A percentile compares a stretch with the other conserved stretches of the same genome.
Conservation (phyloP, 2,888 invertebrate genomes). For the Torymus auratus region DNA sequence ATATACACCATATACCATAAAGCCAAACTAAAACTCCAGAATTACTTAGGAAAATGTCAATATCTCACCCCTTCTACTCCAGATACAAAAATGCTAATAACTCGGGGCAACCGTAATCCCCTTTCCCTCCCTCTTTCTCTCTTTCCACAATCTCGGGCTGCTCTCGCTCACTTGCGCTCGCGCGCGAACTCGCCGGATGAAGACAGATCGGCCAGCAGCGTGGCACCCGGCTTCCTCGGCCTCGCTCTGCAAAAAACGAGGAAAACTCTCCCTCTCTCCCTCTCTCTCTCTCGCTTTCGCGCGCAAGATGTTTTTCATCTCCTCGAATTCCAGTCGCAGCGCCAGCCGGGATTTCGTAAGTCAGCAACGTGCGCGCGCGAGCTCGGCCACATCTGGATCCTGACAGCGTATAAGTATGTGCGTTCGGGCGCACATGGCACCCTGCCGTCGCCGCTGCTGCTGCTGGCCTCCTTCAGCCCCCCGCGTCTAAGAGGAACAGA, state of each 20-base stretch:
- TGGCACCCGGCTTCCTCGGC: too few species aligned
- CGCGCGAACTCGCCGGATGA: conserved; percentile 27
- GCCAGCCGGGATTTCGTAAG: conserved; percentile 56
- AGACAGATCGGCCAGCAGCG: conserved; percentile 42
- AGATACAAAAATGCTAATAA: conserved; percentile 48
- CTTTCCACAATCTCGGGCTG: too few species aligned
- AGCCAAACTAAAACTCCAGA: too few species aligned
- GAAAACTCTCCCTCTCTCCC: conserved; percentile 23
- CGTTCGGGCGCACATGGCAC: conserved; percentile 62
- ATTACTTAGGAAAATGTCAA: too few species aligned
- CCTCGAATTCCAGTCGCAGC: conserved; percentile 42
- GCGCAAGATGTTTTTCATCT: conserved; percentile 57
- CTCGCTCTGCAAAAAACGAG: background rate
- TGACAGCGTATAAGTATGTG: conserved; percentile 57
- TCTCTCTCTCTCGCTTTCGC: background rate
- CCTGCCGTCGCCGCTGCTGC: conserved; percentile 9
- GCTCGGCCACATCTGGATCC: conserved; percentile 62
- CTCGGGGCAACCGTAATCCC: background rate
- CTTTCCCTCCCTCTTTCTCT: background rate
- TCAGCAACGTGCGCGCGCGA: conserved; percentile 30
- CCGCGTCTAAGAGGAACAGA: background rate
- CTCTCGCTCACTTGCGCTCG: background rate
- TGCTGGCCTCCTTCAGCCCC: background rate
- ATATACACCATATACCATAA: too few species aligned
- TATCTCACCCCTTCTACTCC: too few species aligned